These are phyloP conservation scores for Perdita meconis DNA, from an alignment of 2,888 invertebrate species.

Conservation along the genomic window DNA sequence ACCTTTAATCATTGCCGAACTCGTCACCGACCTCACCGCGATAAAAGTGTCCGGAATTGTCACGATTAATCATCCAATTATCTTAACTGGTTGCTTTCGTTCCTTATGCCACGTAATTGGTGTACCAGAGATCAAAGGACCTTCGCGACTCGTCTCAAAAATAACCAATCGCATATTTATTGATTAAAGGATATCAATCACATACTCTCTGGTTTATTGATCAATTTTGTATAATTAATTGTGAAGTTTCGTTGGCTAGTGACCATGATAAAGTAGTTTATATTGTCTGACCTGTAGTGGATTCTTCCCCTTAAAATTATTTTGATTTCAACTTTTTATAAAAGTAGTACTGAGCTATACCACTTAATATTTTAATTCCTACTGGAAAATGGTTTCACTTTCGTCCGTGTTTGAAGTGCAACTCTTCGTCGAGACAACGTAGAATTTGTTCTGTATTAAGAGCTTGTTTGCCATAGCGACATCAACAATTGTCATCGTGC, in stretches of 20 bases:
- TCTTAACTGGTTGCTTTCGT: conserved; percentile 16
- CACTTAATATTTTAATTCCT: too few relatives aligned
- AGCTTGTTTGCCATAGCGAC: conserved; percentile 38
- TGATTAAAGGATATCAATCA: conserved; percentile 11
- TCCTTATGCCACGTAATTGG: neutral
- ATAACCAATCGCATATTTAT: neutral
- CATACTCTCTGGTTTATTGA: conserved; percentile 20
- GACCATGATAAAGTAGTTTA: neutral
- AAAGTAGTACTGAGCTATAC: too few relatives aligned
- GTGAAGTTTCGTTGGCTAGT: neutral
- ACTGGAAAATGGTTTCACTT: neutral
- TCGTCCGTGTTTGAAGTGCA: neutral
- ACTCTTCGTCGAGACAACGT: conserved; percentile 11
- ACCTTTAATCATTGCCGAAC: conserved; percentile 59
- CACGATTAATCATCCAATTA: conserved; percentile 32
- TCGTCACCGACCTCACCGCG: conserved; percentile 36
- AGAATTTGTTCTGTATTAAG: conserved; percentile 30
- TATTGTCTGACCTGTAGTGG: neutral
- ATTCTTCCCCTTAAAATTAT: neutral
- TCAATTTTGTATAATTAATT: conserved; percentile 9
- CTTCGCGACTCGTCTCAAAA: conserved; percentile 3
- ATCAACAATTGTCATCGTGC: conserved; percentile 41
- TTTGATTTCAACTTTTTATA: neutral
- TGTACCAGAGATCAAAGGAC: conserved; percentile 45
- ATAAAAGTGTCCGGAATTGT: conserved; percentile 53